These are phyloP conservation scores for Nyctibius grandis DNA, from an alignment of 2,797 vertebrate genomes.

Conservation along the genomic window DNA sequence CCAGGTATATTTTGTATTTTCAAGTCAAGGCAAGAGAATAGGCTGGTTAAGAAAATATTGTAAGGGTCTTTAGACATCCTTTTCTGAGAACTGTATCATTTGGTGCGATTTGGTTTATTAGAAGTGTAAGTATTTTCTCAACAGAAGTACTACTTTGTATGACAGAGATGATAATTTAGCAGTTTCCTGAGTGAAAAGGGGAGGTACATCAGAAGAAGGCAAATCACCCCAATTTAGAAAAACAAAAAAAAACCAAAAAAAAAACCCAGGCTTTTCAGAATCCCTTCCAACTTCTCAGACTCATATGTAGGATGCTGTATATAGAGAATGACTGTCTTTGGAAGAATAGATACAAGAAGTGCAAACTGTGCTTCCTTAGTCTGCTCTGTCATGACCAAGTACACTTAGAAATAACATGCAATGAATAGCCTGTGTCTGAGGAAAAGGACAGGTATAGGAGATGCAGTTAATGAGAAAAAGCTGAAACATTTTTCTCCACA, in stretches of 20 bases:
- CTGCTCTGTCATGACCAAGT: neutral
- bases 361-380: neutral
- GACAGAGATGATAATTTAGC: neutral
- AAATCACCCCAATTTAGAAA: neutral
- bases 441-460: neutral
- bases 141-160: neutral
- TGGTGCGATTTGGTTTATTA: neutral
- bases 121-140: neutral
- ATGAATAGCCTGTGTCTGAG: neutral
- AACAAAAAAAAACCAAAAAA: neutral
- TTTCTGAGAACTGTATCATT: neutral
- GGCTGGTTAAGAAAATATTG: neutral
- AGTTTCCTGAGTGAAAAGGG: neutral
- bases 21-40: neutral
- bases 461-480: neutral
- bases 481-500: neutral
- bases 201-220: neutral
- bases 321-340: neutral
- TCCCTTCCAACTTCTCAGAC: neutral
- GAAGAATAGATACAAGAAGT: neutral
- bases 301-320: neutral
- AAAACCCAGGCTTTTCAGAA: neutral
- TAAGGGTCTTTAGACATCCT: neutral
- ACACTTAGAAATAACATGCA: neutral
- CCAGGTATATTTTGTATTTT: neutral